Percentiles rank a stretch among this genome's conserved stretches.
Evolutionary conservation across 2,888 invertebrate genomes (phyloP).

Genomic region (Dynastes grantii): DNA sequence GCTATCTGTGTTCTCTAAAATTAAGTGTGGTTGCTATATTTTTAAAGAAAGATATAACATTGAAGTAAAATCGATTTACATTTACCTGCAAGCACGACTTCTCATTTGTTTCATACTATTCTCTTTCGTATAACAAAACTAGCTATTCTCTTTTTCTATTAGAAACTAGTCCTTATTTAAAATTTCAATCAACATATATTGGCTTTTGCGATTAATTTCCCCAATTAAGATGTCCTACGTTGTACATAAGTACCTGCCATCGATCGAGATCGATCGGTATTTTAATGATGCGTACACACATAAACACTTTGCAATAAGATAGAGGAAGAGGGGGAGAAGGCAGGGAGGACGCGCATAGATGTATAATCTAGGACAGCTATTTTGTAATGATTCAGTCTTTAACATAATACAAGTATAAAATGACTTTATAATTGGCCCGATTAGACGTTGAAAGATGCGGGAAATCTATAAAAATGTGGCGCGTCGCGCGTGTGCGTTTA

Average conservation of each 20-base stretch:
- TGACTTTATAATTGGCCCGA: conserved; percentile 38
- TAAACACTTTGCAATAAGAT: background rate
- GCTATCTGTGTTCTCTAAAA: too few relatives aligned
- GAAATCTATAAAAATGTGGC: conserved; percentile 22
- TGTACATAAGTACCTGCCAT: conserved; percentile 2
- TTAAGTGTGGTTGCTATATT: too few relatives aligned
- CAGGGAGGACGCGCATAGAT: background rate
- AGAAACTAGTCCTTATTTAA: too few relatives aligned
- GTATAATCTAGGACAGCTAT: conserved; percentile 38
- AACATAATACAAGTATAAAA: conserved; percentile 9
- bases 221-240: too few relatives aligned
- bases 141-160: too few relatives aligned
- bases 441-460: conserved; percentile 17
- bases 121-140: too few relatives aligned
- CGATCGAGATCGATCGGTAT: conserved; percentile 36
- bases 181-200: too few relatives aligned
- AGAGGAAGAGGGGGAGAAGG: background rate
- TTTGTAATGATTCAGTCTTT: conserved; percentile 40
- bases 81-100: too few relatives aligned
- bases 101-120: too few relatives aligned
- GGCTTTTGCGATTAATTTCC: too few relatives aligned
- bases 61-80: too few relatives aligned
- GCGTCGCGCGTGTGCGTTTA: background rate
- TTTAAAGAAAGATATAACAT: too few relatives aligned
- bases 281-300: conserved; percentile 38